Percentiles rank a stretch among this genome's conserved stretches.
Evolutionary conservation across 2,113 vertebrate genomes (phyloP).

Genomic region (Neomonachus schauinslandi): DNA sequence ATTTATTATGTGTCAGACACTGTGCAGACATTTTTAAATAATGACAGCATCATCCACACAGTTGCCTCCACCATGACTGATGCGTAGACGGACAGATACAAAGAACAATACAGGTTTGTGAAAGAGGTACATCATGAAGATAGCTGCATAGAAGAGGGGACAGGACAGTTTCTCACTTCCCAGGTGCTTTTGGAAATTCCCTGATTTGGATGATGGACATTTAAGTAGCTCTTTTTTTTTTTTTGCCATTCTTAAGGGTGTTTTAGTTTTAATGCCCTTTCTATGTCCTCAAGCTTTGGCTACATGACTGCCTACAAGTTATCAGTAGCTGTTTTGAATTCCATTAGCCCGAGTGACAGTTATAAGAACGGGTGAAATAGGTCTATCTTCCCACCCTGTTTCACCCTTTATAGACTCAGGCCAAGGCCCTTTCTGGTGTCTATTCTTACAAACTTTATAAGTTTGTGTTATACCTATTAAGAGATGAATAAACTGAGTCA

Average conservation of each 20-base stretch:
- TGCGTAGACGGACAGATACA: not conserved
- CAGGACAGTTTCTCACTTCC: not conserved
- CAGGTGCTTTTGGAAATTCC: not conserved
- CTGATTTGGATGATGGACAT: not conserved
- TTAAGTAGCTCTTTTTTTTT: not conserved
- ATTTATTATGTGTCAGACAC: not conserved
- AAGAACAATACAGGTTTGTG: not conserved
- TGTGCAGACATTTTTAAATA: not conserved
- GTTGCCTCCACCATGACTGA: not conserved
- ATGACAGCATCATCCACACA: not conserved
- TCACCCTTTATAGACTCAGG: not conserved
- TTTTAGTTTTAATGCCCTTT: not conserved
- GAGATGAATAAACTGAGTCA: not conserved
- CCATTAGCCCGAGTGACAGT: not conserved
- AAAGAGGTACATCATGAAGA: not conserved
- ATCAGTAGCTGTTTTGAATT: not conserved
- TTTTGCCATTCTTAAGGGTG: not conserved
- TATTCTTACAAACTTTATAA: not conserved
- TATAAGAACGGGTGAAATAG: not conserved
- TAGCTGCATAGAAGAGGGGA: too few relatives aligned
- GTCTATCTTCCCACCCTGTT: not conserved
- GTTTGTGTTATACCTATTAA: not conserved
- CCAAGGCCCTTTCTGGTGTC: not conserved
- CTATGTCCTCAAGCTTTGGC: not conserved
- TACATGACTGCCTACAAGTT: not conserved